Evolutionary conservation across 2,113 vertebrate genomes (phyloP), one percentile per base, ranked within the genome.

Genomic region (Sander vitreus): DNA sequence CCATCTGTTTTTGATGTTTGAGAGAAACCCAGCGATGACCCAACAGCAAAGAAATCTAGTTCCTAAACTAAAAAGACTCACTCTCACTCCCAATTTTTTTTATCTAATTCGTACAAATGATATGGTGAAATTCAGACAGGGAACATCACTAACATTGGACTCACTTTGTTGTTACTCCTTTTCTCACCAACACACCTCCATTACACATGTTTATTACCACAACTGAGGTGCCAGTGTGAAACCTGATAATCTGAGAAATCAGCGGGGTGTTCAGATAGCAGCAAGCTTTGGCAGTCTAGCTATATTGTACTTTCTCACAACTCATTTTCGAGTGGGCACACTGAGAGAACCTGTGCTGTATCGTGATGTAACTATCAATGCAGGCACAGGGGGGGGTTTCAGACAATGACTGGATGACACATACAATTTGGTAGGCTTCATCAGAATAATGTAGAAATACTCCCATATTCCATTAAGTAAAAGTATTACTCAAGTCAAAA

Each of bases 161-260:
- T 78, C 72, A 25, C 72, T 76, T 80, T 80, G 74, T 73, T 88
- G 81, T 78, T 83, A 70, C 57, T 81, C 51, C 48, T 70, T 58
- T 71, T 69, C 82, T 86, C 81, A 85, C 47, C 82, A 76, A 39
- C 74, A 48, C 33, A 65, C 65, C 62, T 50, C 57, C 79, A 50
- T 78, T 81, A 68, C 80, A 85, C 60, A 60, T 83, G 83, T 91
- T 87, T 85, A 80, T 91, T 85, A 76, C 63, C 59, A 82, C 74
- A 82, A 78, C 80, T 39, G 85, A 89, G 81, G 70, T 72, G 78
- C 57, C 80, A 77, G 72, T 81, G 82, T 87, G 88, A 84, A 81
- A 80, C 69, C 71, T 71, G 88, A 89, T 88, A 88, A 91, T 86
- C 86, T 85, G 89, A n/a, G 81, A 87, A 91, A 85, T 68, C 88